Conservation (phyloP, 2,888 invertebrate genomes). For the Epirrhoe tristata region DNA sequence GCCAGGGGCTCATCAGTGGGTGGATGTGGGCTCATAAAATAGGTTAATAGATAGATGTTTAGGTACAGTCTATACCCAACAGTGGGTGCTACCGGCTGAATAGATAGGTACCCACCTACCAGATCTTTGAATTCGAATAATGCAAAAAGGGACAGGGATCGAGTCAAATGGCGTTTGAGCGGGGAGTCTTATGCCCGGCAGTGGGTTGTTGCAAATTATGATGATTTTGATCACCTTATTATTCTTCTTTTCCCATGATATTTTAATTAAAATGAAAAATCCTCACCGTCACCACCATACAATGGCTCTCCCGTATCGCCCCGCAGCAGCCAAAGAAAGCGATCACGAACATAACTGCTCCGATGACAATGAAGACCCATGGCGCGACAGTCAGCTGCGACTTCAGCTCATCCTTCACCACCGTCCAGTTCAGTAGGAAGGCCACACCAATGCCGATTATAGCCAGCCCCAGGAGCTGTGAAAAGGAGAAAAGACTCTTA, state of each 20-base stretch:
- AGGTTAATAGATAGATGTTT: too few relatives aligned
- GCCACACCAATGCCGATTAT: conserved; percentile 88
- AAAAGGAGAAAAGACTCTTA: conserved; percentile 9
- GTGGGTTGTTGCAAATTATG: too few relatives aligned
- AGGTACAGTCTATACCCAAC: too few relatives aligned
- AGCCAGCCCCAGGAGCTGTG: conserved; percentile 89
- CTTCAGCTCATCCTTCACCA: conserved; percentile 75
- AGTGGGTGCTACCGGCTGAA: too few relatives aligned
- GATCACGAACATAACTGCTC: conserved; percentile 90
- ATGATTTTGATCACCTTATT: not conserved
- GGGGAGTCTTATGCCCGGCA: too few relatives aligned
- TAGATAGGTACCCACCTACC: too few relatives aligned
- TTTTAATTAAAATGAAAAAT: conserved; percentile 33
- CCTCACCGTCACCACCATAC: conserved; percentile 93
- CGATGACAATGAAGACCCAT: conserved; percentile 88
- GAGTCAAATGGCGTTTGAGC: too few relatives aligned
- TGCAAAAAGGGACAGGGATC: too few relatives aligned
- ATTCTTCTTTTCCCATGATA: not conserved
- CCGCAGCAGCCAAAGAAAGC: conserved; percentile 97
- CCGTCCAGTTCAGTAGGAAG: conserved; percentile 86
- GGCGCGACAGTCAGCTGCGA: conserved; percentile 84
- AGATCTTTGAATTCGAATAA: too few relatives aligned
- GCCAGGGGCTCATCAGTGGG: too few relatives aligned
- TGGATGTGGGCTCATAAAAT: too few relatives aligned
- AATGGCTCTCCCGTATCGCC: conserved; percentile 94